These are phyloP conservation scores for Drosophila fuyamai DNA, from an alignment of 1,140 invertebrate genomes.

Conservation along the genomic window DNA sequence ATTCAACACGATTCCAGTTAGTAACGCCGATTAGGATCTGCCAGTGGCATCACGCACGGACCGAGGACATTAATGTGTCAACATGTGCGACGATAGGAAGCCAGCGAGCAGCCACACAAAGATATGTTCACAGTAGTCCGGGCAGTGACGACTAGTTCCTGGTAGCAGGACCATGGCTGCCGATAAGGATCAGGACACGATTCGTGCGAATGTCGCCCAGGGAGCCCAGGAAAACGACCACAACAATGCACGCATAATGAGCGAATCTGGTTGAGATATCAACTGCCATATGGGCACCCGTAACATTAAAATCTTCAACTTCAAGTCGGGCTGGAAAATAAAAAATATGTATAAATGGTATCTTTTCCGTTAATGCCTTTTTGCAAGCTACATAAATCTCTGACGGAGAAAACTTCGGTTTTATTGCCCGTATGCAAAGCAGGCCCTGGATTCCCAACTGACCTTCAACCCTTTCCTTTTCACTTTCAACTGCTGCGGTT, in stretches of 20 bases:
- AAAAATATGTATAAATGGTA: conserved; percentile 6
- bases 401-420: conserved; percentile 59
- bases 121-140: conserved; percentile 38
- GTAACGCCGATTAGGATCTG: conserved; percentile 77
- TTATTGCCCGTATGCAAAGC: conserved; percentile 77
- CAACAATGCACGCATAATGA: conserved; percentile 80
- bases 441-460: conserved; percentile 41
- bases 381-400: conserved; percentile 75
- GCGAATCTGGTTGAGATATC: conserved; percentile 54
- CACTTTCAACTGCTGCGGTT: conserved; percentile 61
- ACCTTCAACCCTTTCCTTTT: conserved; percentile 66
- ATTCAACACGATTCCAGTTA: conserved; percentile 76
- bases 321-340: conserved; percentile 12
- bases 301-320: conserved; percentile 47
- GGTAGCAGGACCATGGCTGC: conserved; percentile 42
- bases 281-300: conserved; percentile 42
- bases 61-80: conserved; percentile 78
- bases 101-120: conserved; percentile 13
- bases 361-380: conserved; percentile 51
- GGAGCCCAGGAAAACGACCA: conserved; percentile 28
- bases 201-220: conserved; percentile 72
- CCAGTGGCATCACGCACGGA: conserved; percentile 62
- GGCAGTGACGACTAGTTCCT: conserved; percentile 69
- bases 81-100: conserved; percentile 66
- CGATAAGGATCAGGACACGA: conserved; percentile 65